Conservation (phyloP, 2,113 vertebrate species). For the Dicerorhinus sumatrensis region DNA sequence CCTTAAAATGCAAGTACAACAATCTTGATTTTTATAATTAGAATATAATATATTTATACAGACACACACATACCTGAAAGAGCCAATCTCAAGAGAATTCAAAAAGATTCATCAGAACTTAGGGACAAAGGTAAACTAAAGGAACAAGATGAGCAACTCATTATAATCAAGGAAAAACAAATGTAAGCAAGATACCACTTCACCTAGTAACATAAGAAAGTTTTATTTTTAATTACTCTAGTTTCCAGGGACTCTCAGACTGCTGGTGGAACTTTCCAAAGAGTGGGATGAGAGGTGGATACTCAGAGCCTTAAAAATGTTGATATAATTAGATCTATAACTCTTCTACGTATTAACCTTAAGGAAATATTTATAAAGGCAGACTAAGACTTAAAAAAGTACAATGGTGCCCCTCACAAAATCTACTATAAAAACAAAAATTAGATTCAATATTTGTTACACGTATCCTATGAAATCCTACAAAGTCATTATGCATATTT, state of each 20-base stretch:
- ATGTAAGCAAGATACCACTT: background rate
- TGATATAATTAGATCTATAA: conserved; percentile 7
- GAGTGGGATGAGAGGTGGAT: background rate
- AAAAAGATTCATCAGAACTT: conserved; percentile 37
- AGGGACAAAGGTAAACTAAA: conserved; percentile 13
- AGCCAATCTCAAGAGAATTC: conserved; percentile 42
- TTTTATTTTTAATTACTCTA: conserved; percentile 23
- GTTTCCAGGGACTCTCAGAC: background rate
- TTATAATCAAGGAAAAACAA: conserved; percentile 49
- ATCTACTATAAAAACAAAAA: conserved; percentile 44
- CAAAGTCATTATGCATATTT: conserved; percentile 45
- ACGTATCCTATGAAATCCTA: background rate
- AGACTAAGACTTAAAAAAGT: conserved; percentile 3
- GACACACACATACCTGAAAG: background rate
- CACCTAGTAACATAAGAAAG: background rate
- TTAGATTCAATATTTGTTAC: conserved; percentile 22
- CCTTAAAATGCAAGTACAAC: background rate
- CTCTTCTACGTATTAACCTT: background rate
- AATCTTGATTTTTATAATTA: conserved; percentile 19
- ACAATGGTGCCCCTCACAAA: conserved; percentile 14
- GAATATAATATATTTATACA: background rate
- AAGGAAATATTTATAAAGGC: background rate
- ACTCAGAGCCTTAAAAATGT: conserved; percentile 22
- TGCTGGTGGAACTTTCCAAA: background rate
- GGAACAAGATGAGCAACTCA: conserved; percentile 19